phyloP scores from a whole-genome alignment of 2,797 vertebrate species.

The Megaceryle alcyon region DNA sequence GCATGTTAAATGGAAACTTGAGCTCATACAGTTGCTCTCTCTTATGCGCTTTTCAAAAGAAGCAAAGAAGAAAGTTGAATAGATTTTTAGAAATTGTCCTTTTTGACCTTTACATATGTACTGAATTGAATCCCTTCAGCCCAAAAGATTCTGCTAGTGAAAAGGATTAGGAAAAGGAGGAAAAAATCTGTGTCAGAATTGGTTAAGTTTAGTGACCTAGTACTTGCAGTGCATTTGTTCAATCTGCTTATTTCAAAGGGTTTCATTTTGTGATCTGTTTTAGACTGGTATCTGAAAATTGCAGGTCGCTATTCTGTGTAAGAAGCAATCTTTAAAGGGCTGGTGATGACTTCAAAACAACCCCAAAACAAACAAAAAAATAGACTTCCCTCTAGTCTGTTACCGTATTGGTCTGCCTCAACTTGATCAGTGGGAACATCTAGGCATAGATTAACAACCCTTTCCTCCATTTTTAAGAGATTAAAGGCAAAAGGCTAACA shows the following conservation, averaged over 20 bases:
- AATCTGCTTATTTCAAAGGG: neutral
- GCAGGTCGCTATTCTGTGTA: neutral
- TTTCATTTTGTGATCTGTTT: neutral
- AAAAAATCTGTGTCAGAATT: neutral
- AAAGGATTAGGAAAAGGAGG: neutral
- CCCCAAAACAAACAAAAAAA: neutral
- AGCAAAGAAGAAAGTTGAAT: constrained; percentile 26
- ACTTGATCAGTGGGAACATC: too few species aligned
- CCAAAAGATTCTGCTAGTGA: neutral
- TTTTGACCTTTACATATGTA: constrained; percentile 45
- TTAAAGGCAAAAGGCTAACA: neutral
- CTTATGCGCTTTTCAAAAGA: neutral
- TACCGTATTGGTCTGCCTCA: neutral
- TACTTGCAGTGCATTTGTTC: neutral
- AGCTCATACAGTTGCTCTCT: constrained; percentile 1
- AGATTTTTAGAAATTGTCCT: neutral
- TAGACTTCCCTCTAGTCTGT: neutral
- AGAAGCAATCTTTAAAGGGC: neutral
- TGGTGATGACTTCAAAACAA: neutral
- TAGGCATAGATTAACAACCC: neutral
- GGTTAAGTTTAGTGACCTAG: constrained; percentile 26
- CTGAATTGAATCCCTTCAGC: constrained; percentile 43
- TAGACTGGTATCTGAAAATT: constrained; percentile 1
- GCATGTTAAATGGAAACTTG: constrained; percentile 29
- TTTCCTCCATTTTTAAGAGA: neutral